These are phyloP conservation scores for Erannis defoliaria DNA, from an alignment of 2,888 invertebrate genomes.

Conservation along the genomic window DNA sequence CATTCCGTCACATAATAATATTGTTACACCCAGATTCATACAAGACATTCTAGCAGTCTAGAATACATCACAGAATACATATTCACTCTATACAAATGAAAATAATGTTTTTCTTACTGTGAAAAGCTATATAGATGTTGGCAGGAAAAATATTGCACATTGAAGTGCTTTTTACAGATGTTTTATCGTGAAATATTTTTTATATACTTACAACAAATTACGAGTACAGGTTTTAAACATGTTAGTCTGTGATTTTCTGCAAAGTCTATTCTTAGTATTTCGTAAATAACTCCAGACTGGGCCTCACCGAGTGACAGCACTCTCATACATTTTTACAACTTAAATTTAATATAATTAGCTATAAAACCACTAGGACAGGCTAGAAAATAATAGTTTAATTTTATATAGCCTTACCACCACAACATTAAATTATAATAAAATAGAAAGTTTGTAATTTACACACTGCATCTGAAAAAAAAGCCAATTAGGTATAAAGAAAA, in stretches of 20 bases:
- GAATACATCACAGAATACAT: slow-evolving; percentile 69
- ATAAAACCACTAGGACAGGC: slow-evolving; percentile 71
- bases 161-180: not conserved
- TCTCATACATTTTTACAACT: slow-evolving; percentile 73
- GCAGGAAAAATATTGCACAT: slow-evolving; percentile 4
- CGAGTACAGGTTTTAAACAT: slow-evolving; percentile 22
- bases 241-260: slow-evolving; percentile 37
- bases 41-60: slow-evolving; percentile 70
- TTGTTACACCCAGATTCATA: slow-evolving; percentile 78
- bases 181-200: slow-evolving; percentile 12
- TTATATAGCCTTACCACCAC: slow-evolving; percentile 48
- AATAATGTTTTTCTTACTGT: slow-evolving; percentile 1
- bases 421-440: slow-evolving; percentile 35
- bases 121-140: not conserved
- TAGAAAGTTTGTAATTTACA: slow-evolving; percentile 33
- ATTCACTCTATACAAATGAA: slow-evolving; percentile 44
- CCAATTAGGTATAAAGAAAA: slow-evolving; percentile 21
- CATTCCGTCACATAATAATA: slow-evolving; percentile 79
- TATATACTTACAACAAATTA: slow-evolving; percentile 11
- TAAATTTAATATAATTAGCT: slow-evolving; percentile 69
- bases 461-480: slow-evolving; percentile 27
- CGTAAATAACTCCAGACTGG: slow-evolving; percentile 32
- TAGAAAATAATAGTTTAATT: slow-evolving; percentile 55
- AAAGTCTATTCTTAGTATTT: slow-evolving; percentile 23
- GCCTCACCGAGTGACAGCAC: slow-evolving; percentile 61